Evolutionary conservation across 2,113 vertebrate species (phyloP).

Genomic region (Origma solitaria): DNA sequence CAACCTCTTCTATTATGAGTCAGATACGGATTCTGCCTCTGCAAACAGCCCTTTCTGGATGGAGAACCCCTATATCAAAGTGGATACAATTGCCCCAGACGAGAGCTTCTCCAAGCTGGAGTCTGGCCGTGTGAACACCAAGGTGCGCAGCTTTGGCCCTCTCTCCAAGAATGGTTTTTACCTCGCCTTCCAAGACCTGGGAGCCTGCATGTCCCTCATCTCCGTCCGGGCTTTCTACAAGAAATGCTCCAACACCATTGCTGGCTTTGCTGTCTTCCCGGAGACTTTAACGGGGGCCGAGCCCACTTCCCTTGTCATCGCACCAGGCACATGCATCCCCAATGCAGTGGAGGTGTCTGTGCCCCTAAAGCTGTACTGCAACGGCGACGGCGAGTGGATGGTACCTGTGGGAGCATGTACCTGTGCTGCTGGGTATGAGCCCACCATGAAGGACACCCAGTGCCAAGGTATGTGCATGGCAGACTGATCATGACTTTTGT

Average conservation of each 20-base stretch:
- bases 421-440: slow-evolving; percentile 88
- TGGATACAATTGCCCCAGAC: slow-evolving; percentile 97
- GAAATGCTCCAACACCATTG: slow-evolving; percentile 93
- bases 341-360: slow-evolving; percentile 93
- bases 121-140: slow-evolving; percentile 90
- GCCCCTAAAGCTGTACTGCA: slow-evolving; percentile 96
- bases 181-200: slow-evolving; percentile 96
- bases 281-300: slow-evolving; percentile 96
- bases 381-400: slow-evolving; percentile 98
- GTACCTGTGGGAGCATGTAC: slow-evolving; percentile 95
- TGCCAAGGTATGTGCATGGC: slow-evolving; percentile 81
- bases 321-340: slow-evolving; percentile 89
- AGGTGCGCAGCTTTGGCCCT: slow-evolving; percentile 96
- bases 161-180: slow-evolving; percentile 97
- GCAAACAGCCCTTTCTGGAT: slow-evolving; percentile 96
- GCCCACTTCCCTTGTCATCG: slow-evolving; percentile 94
- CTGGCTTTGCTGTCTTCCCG: slow-evolving; percentile 93
- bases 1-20: slow-evolving; percentile 97
- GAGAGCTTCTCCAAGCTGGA: slow-evolving; percentile 94
- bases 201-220: slow-evolving; percentile 97
- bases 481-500: neutral
- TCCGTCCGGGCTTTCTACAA: slow-evolving; percentile 96
- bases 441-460: slow-evolving; percentile 87
- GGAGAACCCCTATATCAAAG: slow-evolving; percentile 98
- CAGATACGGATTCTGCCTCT: slow-evolving; percentile 91